Evolutionary conservation across 2,797 vertebrate genomes (phyloP).

Genomic region (Coccyzus lansbergi): DNA sequence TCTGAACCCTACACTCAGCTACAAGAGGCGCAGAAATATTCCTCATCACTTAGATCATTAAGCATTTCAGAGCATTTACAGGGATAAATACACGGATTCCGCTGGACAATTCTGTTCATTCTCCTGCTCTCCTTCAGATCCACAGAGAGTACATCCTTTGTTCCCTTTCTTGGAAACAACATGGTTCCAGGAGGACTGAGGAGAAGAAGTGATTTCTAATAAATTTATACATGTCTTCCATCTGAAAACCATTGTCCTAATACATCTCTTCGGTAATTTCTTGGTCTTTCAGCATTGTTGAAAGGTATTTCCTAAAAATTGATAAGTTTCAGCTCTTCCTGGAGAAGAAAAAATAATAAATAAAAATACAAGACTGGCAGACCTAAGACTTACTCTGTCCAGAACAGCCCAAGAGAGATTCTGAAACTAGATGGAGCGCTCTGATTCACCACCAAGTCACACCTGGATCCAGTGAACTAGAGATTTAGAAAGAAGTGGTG

Average conservation of each 20-base stretch:
- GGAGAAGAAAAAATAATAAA: not conserved
- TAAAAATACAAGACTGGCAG: not conserved
- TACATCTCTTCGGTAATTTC: not conserved
- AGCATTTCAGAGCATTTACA: not conserved
- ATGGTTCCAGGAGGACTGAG: not conserved
- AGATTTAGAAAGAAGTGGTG: not conserved
- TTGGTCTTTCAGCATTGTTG: not conserved
- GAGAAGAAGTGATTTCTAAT: not conserved
- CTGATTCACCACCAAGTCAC: not conserved
- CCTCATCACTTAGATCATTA: not conserved
- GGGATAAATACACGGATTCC: not conserved
- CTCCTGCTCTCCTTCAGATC: not conserved
- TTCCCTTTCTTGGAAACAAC: not conserved
- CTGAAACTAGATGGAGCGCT: not conserved
- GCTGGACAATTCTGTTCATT: not conserved
- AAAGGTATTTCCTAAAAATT: not conserved
- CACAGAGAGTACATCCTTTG: not conserved
- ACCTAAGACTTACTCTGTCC: not conserved
- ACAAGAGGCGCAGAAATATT: not conserved
- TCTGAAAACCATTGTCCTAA: not conserved
- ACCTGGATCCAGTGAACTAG: not conserved
- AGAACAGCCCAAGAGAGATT: not conserved
- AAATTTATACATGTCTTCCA: not conserved
- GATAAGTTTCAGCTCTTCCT: not conserved
- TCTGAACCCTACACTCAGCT: not conserved